Percentiles rank a stretch among this genome's conserved stretches.
These are phyloP conservation scores for Cladopsammia gracilis DNA, from an alignment of 64 coral and sea anemone species.

Conservation along the genomic window DNA sequence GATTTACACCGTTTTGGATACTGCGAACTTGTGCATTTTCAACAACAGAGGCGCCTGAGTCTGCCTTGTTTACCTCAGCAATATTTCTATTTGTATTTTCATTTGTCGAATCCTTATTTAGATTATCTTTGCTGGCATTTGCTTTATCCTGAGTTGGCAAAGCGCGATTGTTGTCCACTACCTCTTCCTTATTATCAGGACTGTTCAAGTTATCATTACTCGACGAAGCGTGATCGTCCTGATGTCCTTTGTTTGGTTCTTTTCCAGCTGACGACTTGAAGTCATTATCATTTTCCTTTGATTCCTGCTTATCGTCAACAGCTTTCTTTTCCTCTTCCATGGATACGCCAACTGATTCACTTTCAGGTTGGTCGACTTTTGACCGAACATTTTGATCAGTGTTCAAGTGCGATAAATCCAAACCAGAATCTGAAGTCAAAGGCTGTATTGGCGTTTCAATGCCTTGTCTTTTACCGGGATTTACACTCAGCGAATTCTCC, in stretches of 20 bases:
- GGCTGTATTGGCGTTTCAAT: constrained; percentile 68
- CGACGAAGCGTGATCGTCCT: constrained; percentile 41
- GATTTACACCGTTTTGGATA: background rate
- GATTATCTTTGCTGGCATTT: constrained; percentile 20
- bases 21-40: constrained; percentile 51
- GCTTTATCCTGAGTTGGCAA: constrained; percentile 18
- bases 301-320: background rate
- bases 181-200: background rate
- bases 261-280: background rate
- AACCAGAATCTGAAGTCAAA: constrained; percentile 45
- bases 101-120: constrained; percentile 21
- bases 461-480: constrained; percentile 48
- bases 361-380: constrained; percentile 31
- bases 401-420: constrained; percentile 3
- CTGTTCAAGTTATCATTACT: constrained; percentile 66
- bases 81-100: background rate
- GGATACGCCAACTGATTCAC: background rate
- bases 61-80: background rate
- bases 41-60: background rate
- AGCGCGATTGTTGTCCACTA: background rate
- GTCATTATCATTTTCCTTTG: background rate
- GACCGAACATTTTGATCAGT: constrained; percentile 32
- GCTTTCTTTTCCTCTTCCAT: constrained; percentile 13
- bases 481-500: constrained; percentile 17
- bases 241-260: background rate